Evolutionary conservation across 2,888 invertebrate species (phyloP).

Genomic region (Hypercompe scribonia): DNA sequence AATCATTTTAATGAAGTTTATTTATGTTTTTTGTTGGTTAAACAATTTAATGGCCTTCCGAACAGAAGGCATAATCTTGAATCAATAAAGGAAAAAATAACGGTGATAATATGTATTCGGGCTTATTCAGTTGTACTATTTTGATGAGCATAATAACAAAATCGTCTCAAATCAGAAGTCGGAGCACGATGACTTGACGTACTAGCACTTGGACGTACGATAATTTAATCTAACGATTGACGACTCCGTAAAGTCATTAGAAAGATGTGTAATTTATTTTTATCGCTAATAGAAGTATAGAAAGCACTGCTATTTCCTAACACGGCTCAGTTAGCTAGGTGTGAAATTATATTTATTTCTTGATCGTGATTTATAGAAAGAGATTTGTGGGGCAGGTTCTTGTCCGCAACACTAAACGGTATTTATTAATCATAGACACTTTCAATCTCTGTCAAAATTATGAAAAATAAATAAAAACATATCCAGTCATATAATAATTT

Average conservation of each 20-base stretch:
- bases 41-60: conserved; percentile 25
- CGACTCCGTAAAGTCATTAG: conserved; percentile 15
- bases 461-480: not conserved
- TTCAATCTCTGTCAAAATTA: not conserved
- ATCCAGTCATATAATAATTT: not conserved
- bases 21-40: conserved; percentile 9
- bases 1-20: conserved; percentile 15
- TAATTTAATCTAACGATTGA: conserved; percentile 26
- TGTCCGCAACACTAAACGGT: not conserved
- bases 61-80: conserved; percentile 19
- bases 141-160: conserved; percentile 39
- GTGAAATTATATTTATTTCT: not conserved
- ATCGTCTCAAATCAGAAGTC: conserved; percentile 18
- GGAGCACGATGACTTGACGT: conserved; percentile 19
- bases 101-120: conserved; percentile 26
- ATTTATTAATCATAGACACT: not conserved
- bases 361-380: not conserved
- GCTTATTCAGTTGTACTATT: conserved; percentile 34
- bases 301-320: conserved; percentile 19
- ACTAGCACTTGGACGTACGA: conserved; percentile 16
- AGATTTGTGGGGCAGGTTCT: not conserved
- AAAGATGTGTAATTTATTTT: conserved; percentile 23
- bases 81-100: conserved; percentile 32
- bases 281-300: conserved; percentile 14
- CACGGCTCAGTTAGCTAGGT: conserved; percentile 11